Conservation (phyloP, 1,140 invertebrate species). For the Anoplolepis gracilipes region DNA sequence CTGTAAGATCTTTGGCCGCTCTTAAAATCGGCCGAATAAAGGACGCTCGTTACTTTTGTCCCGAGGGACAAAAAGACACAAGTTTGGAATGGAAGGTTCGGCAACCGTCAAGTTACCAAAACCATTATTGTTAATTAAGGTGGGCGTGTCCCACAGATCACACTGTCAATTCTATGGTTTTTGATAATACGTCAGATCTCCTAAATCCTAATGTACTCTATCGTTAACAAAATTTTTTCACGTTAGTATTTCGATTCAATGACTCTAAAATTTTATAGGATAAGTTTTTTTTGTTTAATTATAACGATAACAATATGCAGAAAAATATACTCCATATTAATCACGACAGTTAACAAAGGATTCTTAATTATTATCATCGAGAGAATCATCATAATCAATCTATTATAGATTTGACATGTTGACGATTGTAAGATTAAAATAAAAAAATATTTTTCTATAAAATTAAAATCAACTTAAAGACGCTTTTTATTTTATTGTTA, state of each 20-base stretch:
- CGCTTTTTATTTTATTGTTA: conserved; percentile 70
- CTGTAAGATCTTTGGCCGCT: not conserved
- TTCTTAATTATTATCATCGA: not conserved
- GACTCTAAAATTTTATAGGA: not conserved
- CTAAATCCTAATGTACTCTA: conserved; percentile 55
- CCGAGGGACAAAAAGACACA: conserved; percentile 63
- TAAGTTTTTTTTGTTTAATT: not conserved
- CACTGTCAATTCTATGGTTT: conserved; percentile 55
- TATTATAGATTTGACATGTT: too few relatives aligned
- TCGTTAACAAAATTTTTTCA: conserved; percentile 40
- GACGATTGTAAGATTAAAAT: not conserved
- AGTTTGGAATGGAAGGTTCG: conserved; percentile 64
- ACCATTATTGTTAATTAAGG: conserved; percentile 81
- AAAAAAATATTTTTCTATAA: not conserved
- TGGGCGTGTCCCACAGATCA: conserved; percentile 70
- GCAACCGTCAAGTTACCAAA: conserved; percentile 80
- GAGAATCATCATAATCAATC: not conserved
- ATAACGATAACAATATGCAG: not conserved
- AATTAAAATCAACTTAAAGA: not conserved
- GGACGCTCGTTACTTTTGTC: conserved; percentile 59
- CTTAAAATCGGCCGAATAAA: conserved; percentile 61
- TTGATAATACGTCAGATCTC: conserved; percentile 67
- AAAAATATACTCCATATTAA: not conserved
- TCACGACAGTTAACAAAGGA: not conserved
- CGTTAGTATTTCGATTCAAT: conserved; percentile 34